Percentiles rank a stretch among this genome's conserved stretches.
Conservation (phyloP, 64 coral and sea anemone genomes). For the Dendrophyllia cribrosa region DNA sequence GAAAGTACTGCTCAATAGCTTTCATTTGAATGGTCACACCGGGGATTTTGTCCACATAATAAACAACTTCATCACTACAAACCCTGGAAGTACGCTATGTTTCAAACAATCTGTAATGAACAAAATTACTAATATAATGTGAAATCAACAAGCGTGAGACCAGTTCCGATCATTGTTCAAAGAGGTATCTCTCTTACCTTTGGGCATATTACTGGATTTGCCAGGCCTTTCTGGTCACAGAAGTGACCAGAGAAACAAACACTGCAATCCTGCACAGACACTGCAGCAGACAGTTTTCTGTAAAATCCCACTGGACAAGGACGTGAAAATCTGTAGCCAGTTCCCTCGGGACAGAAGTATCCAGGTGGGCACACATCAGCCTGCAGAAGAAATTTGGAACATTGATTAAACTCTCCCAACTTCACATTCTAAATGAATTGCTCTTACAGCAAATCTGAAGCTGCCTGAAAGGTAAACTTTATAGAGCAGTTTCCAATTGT, state of each 20-base stretch:
- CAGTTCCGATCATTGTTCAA: background rate
- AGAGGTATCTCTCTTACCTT: conserved; percentile 64
- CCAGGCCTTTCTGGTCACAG: conserved; percentile 78
- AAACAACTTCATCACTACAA: no score
- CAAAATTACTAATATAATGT: no score
- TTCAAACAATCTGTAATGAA: no score
- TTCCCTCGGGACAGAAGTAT: conserved; percentile 90
- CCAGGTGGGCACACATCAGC: conserved; percentile 88
- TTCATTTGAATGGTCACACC: no score
- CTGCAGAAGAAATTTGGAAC: conserved; percentile 31
- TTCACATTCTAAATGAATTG: background rate
- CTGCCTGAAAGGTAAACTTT: no score
- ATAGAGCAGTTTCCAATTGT: no score
- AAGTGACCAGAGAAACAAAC: conserved; percentile 94
- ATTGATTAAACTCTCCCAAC: no score
- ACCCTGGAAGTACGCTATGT: no score
- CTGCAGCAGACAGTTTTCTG: conserved; percentile 88
- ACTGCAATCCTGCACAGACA: conserved; percentile 91
- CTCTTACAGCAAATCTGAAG: no score
- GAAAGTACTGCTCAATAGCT: no score
- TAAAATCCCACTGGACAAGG: conserved; percentile 95
- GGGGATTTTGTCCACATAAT: no score
- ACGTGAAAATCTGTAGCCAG: conserved; percentile 79
- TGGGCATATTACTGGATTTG: conserved; percentile 79
- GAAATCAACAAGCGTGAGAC: no score